phyloP scores from a whole-genome alignment of 2,797 vertebrate species.

The Bucorvus abyssinicus region DNA sequence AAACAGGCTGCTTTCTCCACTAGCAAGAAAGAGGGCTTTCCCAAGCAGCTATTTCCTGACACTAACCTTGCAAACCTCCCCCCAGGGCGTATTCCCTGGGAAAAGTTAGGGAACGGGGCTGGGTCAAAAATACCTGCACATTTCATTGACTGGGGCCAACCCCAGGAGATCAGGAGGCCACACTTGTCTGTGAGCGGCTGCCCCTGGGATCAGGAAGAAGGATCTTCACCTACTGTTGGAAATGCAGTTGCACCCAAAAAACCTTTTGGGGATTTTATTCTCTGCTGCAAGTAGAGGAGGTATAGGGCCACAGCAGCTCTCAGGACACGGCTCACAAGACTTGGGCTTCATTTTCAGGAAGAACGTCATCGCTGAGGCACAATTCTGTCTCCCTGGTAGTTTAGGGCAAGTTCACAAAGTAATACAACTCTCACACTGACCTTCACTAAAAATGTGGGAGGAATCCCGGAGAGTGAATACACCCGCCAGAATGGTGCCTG shows the following conservation, averaged over 20 bases:
- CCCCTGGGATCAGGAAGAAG: not conserved
- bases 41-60: not conserved
- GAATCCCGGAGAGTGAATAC: not conserved
- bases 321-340: not conserved
- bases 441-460: not conserved
- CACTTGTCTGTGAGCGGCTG: not conserved
- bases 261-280: not conserved
- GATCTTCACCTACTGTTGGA: not conserved
- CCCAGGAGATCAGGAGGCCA: not conserved
- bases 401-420: not conserved
- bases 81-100: not conserved
- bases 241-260: not conserved
- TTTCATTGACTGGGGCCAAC: not conserved
- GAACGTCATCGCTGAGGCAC: not conserved
- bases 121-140: not conserved
- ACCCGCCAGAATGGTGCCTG: fast-evolving
- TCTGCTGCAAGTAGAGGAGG: not conserved
- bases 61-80: not conserved
- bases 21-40: not conserved
- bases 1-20: not conserved
- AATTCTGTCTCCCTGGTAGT: not conserved
- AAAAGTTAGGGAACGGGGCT: not conserved
- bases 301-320: not conserved
- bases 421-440: not conserved
- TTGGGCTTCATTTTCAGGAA: not conserved